These are phyloP conservation scores for Oscheius sp. DNA, from an alignment of 1,140 invertebrate genomes.

Conservation along the genomic window DNA sequence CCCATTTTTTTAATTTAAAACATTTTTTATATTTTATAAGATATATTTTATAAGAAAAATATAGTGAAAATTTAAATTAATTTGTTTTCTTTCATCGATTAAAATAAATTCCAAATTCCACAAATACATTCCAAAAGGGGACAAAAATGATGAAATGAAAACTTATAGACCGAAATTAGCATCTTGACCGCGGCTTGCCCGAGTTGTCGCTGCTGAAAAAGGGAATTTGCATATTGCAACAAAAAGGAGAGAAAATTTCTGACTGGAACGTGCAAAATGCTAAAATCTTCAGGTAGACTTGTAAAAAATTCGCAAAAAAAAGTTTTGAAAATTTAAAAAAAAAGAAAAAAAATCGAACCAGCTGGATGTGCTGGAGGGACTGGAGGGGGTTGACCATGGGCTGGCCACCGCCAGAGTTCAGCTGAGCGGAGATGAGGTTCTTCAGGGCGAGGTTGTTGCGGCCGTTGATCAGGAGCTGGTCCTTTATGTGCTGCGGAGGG, in stretches of 20 bases:
- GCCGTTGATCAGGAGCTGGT: constrained; percentile 98
- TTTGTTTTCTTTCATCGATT: background rate
- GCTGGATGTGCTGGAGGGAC: background rate
- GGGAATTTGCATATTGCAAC: background rate
- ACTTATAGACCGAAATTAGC: background rate
- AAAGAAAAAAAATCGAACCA: background rate
- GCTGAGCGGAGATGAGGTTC: constrained; percentile 52
- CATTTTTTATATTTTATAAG: background rate
- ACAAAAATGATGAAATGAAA: background rate
- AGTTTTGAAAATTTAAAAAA: background rate
- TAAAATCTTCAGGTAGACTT: background rate
- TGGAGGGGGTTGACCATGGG: constrained; percentile 21
- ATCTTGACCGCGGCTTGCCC: background rate
- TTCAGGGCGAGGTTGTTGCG: constrained; percentile 96
- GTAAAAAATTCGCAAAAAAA: background rate
- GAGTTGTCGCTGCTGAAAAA: no score
- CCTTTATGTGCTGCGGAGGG: constrained; percentile 97
- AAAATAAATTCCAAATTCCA: background rate
- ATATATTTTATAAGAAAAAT: background rate
- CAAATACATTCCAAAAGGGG: background rate
- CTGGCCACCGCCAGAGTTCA: constrained; percentile 11
- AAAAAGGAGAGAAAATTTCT: no score
- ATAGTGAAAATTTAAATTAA: background rate
- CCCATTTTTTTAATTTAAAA: background rate
- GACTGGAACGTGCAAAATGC: no score